Evolutionary conservation across 2,888 invertebrate species (phyloP).

Genomic region (Brachypterus glaber): DNA sequence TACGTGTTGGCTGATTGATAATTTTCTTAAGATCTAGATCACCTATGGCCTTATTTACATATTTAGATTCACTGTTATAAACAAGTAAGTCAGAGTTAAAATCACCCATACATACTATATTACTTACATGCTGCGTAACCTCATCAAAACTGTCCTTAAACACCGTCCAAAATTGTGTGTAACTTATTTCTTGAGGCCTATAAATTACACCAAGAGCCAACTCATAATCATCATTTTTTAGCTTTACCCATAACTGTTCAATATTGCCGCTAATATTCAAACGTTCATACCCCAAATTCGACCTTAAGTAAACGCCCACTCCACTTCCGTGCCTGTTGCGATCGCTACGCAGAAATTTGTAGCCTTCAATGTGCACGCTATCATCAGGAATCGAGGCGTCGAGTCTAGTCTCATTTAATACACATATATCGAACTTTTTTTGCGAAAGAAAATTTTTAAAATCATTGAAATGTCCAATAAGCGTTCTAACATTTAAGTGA

Average conservation of each 20-base stretch:
- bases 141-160: too few species aligned
- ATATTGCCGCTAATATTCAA: background rate
- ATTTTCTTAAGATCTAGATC: slow-evolving; percentile 3
- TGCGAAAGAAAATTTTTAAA: too few species aligned
- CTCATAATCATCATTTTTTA: background rate
- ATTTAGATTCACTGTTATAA: too few species aligned
- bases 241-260: slow-evolving; percentile 2
- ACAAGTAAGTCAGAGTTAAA: too few species aligned
- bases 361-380: too few species aligned
- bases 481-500: too few species aligned
- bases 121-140: too few species aligned
- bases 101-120: too few species aligned
- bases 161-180: background rate
- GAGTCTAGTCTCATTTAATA: slow-evolving; percentile 20
- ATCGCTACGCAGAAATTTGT: too few species aligned
- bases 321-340: background rate
- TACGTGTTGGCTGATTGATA: slow-evolving; percentile 2
- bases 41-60: background rate
- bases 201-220: slow-evolving; percentile 1
- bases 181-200: slow-evolving; percentile 1
- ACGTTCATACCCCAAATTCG: slow-evolving; percentile 1
- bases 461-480: too few species aligned
- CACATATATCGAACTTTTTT: slow-evolving; percentile 19
- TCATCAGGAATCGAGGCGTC: too few species aligned
- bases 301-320: slow-evolving; percentile 3